Percentiles rank a stretch among this genome's conserved stretches.
These are phyloP conservation scores for Pocota personata DNA, from an alignment of 2,888 invertebrate genomes.

Conservation along the genomic window DNA sequence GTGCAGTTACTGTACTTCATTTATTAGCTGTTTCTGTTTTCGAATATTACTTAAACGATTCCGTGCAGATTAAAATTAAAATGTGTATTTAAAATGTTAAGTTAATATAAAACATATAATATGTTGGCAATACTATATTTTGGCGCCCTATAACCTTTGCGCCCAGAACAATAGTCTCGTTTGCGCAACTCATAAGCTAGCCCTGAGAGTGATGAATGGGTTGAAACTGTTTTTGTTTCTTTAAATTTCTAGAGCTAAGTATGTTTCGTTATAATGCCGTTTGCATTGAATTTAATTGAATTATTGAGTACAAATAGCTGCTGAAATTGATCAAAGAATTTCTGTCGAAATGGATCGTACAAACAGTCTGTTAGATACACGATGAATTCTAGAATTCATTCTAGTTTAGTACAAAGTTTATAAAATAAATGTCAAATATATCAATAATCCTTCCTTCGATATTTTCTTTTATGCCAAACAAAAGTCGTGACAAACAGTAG, in stretches of 20 bases:
- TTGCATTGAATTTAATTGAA: background rate
- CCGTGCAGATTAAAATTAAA: too few species aligned
- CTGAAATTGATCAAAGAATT: background rate
- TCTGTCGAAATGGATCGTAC: too few species aligned
- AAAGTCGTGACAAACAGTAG: conserved; percentile 24
- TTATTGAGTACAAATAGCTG: background rate
- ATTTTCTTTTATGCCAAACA: background rate
- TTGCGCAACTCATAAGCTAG: too few species aligned
- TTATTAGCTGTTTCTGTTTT: too few species aligned
- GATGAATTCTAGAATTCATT: background rate
- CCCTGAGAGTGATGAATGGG: background rate
- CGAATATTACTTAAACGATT: too few species aligned
- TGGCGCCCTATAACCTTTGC: too few species aligned
- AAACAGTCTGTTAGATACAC: too few species aligned
- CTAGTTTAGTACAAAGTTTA: background rate
- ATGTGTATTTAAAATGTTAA: too few species aligned
- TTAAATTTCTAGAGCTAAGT: background rate
- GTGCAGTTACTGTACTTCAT: too few species aligned
- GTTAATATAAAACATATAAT: too few species aligned
- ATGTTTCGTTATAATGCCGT: background rate
- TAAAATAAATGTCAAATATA: background rate
- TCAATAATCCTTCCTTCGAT: background rate
- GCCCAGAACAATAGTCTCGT: too few species aligned
- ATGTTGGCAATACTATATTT: too few species aligned
- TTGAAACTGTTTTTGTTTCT: background rate